Percentiles rank a stretch among this genome's conserved stretches.
Evolutionary conservation across 2,113 vertebrate genomes (phyloP).

Genomic region (Protobothrops flavoviridis): DNA sequence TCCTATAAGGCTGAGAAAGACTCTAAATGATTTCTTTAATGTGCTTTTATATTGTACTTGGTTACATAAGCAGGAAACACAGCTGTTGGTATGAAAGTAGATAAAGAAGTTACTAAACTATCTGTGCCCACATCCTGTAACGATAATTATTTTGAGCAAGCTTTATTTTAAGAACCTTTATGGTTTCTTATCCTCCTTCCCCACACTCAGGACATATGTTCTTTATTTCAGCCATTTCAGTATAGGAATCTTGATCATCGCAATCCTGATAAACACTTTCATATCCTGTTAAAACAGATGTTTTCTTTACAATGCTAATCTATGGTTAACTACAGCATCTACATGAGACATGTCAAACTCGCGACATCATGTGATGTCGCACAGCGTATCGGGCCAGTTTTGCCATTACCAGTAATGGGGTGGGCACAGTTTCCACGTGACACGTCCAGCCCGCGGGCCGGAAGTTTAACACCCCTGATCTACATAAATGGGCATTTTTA

Average conservation of each 20-base stretch:
- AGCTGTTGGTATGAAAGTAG: not conserved
- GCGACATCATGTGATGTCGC: too few species aligned
- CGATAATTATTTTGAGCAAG: not conserved
- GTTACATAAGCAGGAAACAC: not conserved
- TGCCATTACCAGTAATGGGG: too few species aligned
- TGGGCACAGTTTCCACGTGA: too few species aligned
- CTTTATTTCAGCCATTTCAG: not conserved
- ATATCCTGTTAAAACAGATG: not conserved
- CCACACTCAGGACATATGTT: not conserved
- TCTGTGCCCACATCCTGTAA: not conserved
- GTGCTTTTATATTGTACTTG: not conserved
- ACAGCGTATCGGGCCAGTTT: too few species aligned
- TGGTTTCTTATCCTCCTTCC: not conserved
- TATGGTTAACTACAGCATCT: not conserved
- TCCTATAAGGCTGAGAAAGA: not conserved
- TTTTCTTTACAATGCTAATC: not conserved
- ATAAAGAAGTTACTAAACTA: not conserved
- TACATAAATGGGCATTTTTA: not conserved
- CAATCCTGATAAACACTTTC: not conserved
- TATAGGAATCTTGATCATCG: not conserved
- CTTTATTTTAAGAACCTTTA: not conserved
- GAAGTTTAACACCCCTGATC: not conserved
- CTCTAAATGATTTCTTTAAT: not conserved
- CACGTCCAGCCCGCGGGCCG: too few species aligned
- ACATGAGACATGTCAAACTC: not conserved